phyloP scores from a whole-genome alignment of 2,888 invertebrate species.

The Acanthosepion esculentum region DNA sequence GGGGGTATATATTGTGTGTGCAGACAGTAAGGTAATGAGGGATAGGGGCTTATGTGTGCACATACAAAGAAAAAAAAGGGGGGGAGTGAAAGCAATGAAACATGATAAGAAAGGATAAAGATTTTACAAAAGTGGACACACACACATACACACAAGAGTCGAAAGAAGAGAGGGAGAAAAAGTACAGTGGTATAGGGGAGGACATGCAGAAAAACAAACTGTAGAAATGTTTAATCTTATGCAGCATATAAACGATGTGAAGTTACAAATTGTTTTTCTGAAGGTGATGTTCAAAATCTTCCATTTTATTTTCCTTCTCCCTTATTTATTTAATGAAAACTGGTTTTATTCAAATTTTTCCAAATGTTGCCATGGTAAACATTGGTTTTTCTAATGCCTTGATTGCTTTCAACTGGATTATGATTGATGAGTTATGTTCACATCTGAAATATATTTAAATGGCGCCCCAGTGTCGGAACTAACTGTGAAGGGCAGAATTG shows the following conservation, averaged over 20 bases:
- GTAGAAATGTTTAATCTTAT: no score
- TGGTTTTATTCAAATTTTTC: background rate
- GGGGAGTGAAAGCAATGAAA: background rate
- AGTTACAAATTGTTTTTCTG: background rate
- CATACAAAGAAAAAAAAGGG: background rate
- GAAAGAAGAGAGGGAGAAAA: background rate
- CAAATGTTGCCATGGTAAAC: background rate
- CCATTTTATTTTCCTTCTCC: background rate
- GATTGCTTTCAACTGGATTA: background rate
- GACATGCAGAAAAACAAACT: no score
- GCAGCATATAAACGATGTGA: background rate
- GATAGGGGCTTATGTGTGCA: no score
- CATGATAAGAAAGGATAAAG: background rate
- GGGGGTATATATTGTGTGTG: no score
- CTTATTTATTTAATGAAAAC: background rate
- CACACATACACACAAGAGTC: no score
- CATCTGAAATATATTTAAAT: slow-evolving; percentile 16
- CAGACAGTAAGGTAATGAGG: no score
- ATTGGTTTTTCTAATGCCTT: background rate
- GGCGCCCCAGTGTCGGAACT: background rate
- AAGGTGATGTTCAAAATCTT: background rate
- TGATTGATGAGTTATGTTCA: background rate
- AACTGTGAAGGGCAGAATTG: background rate
- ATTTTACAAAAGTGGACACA: no score
- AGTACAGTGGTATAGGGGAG: background rate